Conservation (phyloP, 2,797 vertebrate species). For the Lindbergichthys nudifrons region DNA sequence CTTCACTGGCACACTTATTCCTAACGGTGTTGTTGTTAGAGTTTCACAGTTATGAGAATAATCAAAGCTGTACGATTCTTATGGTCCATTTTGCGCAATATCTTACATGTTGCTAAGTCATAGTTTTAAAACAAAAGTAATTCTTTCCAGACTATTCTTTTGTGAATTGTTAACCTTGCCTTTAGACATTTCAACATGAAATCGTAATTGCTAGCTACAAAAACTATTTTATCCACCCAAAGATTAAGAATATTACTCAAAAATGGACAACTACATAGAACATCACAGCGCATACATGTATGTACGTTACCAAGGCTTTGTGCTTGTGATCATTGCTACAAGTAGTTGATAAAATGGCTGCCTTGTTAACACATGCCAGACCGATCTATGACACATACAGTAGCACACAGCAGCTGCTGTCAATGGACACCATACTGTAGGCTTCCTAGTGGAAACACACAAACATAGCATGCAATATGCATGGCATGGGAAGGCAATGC, state of each 20-base stretch:
- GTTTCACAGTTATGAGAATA: not conserved
- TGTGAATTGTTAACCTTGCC: slow-evolving; percentile 8
- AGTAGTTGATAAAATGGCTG: not conserved
- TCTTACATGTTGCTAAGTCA: not conserved
- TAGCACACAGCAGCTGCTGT: slow-evolving; percentile 16
- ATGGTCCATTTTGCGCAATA: not conserved
- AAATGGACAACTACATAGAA: not conserved
- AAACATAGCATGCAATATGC: not conserved
- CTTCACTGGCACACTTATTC: not conserved
- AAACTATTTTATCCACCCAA: slow-evolving; percentile 1
- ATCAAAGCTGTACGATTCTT: slow-evolving; percentile 2
- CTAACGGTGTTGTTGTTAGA: not conserved
- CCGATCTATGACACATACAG: slow-evolving; percentile 4
- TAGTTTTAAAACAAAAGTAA: slow-evolving; percentile 14
- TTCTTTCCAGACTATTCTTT: slow-evolving; percentile 10
- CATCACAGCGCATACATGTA: not conserved
- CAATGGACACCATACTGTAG: not conserved
- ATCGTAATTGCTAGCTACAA: not conserved
- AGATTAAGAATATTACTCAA: not conserved
- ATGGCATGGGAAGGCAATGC: not conserved
- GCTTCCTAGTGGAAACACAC: slow-evolving; percentile 1
- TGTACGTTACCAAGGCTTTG: not conserved
- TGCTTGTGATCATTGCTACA: not conserved
- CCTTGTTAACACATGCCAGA: slow-evolving; percentile 10
- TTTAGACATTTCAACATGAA: not conserved